phyloP scores from a whole-genome alignment of 1,140 invertebrate genomes.

The Camponotus floridanus region DNA sequence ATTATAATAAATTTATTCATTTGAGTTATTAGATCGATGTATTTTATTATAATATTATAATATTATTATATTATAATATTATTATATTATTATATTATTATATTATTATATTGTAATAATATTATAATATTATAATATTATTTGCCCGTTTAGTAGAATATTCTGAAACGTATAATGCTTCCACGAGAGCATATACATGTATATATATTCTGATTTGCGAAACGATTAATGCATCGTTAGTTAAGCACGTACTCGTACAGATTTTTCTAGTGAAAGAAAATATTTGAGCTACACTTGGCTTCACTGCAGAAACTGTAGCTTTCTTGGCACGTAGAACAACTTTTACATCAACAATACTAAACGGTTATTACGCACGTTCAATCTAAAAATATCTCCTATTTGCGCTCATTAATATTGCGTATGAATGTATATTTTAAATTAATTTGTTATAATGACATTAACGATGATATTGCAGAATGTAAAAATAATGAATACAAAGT shows the following conservation, averaged over 20 bases:
- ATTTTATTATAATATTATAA: too few species aligned
- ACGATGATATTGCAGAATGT: background rate
- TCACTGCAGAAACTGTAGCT: slow-evolving; percentile 20
- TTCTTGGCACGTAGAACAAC: slow-evolving; percentile 47
- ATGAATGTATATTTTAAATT: background rate
- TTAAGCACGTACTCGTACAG: slow-evolving; percentile 52
- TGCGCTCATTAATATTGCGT: background rate
- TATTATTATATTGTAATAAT: too few species aligned
- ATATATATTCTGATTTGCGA: background rate
- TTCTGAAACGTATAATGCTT: background rate
- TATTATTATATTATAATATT: too few species aligned
- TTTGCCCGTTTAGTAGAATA: background rate
- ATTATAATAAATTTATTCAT: background rate
- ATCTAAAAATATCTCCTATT: slow-evolving; percentile 20
- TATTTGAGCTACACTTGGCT: slow-evolving; percentile 35
- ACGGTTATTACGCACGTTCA: slow-evolving; percentile 44
- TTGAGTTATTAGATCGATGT: background rate
- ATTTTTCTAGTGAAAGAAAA: slow-evolving; percentile 41
- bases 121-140: too few species aligned
- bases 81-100: too few species aligned
- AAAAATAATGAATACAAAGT: background rate
- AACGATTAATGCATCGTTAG: slow-evolving; percentile 39
- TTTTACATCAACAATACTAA: slow-evolving; percentile 22
- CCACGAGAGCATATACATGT: background rate
- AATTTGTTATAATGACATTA: background rate